These are phyloP conservation scores for Lasius platythorax DNA, from an alignment of 2,888 invertebrate species.

Conservation along the genomic window DNA sequence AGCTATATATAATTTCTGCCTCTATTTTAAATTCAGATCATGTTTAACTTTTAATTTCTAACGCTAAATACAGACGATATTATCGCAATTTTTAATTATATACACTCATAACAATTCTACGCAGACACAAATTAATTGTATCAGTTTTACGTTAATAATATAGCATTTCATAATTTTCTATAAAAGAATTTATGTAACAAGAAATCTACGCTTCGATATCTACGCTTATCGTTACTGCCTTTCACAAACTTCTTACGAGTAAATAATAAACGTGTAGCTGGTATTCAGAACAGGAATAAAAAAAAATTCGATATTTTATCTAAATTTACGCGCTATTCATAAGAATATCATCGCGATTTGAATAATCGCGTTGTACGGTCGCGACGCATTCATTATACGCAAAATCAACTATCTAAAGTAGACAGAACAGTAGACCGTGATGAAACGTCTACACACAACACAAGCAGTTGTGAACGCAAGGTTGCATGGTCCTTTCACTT, in stretches of 20 bases:
- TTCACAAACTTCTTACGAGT: neutral
- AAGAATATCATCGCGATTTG: neutral
- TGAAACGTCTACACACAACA: conserved; percentile 60
- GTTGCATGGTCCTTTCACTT: conserved; percentile 84
- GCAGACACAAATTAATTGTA: conserved; percentile 12
- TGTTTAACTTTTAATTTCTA: neutral
- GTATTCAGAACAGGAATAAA: neutral
- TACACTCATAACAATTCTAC: neutral
- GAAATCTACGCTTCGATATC: neutral
- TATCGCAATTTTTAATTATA: conserved; percentile 9
- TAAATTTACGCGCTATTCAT: conserved; percentile 5
- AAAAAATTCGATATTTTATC: neutral
- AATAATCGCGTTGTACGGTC: conserved; percentile 57
- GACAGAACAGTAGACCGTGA: conserved; percentile 51
- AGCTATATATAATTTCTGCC: conserved; percentile 8
- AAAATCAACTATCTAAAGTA: conserved; percentile 54
- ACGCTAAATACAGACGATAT: neutral
- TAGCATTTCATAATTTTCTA: conserved; percentile 13
- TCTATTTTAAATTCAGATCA: conserved; percentile 8
- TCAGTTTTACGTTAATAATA: neutral
- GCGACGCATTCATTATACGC: conserved; percentile 61
- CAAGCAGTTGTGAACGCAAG: conserved; percentile 77
- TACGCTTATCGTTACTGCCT: neutral
- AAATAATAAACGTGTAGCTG: neutral
- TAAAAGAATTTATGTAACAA: conserved; percentile 6